Evolutionary conservation across 2,797 vertebrate species (phyloP), one percentile per base, ranked within the genome.

Genomic region (Amniataba percoides): DNA sequence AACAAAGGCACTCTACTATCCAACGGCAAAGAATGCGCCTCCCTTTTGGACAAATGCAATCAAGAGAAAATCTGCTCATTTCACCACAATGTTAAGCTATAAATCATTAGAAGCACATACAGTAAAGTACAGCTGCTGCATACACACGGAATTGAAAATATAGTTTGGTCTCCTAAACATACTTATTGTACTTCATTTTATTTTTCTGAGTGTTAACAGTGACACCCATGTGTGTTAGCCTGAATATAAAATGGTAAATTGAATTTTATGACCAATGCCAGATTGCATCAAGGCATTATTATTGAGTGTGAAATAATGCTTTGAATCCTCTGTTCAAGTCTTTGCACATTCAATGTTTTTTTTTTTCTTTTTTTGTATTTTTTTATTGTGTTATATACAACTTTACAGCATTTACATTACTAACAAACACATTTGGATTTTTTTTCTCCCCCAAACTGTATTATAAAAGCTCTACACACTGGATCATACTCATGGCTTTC

Each of bases 341-440:
- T 74, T 74, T 65, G 45, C 53, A 81, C 72, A 68, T 77, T 79
- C 23, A 80, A 4, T 51, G 14, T 21, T 65, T 58, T 74, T 42
- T 60, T 36, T 51, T 61, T 39, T 16, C 42, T 64, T n/a, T n/a
- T n/a, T 63, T 49, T 51, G 1, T 42, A 5, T n/a, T 16, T 76
- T 79, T 31, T 66, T 77, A 81, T 83, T 82, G 52, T 78, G 79
- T 74, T 85, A 88, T 92, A 74, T 78, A 87, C 81, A 90, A 76
- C 48, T 75, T 88, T 83, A 84, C 85, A 88, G 55, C 34, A n/a
- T 86, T 87, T 84, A 91, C 74, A 79, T 79, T 73, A 79, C 80
- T 85, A 82, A 82, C 85, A 81, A 71, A 78, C 51, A 80, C 80
- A 45, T 63, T 56, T 69, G 21, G 21, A 60, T 72, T 70, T 52